Percentiles rank a stretch among this genome's conserved stretches.
phyloP scores from a whole-genome alignment of 1,140 invertebrate species.

The Procambarus clarkii region DNA sequence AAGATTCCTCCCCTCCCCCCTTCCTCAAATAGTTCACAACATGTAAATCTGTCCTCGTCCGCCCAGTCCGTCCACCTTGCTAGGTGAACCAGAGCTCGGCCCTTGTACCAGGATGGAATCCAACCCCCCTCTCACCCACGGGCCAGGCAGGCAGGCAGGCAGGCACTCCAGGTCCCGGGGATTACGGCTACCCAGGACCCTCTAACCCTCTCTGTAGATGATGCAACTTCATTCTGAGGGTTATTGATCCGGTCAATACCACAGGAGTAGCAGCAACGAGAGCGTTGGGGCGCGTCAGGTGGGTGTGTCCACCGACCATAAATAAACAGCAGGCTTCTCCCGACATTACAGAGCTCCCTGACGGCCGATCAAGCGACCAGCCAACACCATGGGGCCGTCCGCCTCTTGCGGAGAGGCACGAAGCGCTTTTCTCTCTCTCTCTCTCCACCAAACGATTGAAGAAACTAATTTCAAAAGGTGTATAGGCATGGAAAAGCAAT shows the following conservation, averaged over 20 bases:
- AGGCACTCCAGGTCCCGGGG: neutral
- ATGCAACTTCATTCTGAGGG: slow-evolving; percentile 4
- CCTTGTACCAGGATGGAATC: neutral
- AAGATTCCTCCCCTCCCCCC: too few relatives aligned
- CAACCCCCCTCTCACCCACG: neutral
- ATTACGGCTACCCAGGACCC: neutral
- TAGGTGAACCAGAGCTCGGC: neutral
- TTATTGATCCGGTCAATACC: slow-evolving; percentile 9
- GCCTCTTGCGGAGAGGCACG: neutral
- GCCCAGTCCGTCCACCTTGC: neutral
- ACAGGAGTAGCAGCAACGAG: neutral
- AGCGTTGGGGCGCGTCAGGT: neutral
- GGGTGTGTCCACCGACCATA: neutral
- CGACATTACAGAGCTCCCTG: neutral
- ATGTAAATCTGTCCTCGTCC: neutral
- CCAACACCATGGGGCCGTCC: neutral
- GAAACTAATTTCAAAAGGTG: too few relatives aligned
- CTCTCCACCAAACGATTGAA: too few relatives aligned
- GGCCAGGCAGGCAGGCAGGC: neutral
- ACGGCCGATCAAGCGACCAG: neutral
- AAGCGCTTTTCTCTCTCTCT: too few relatives aligned
- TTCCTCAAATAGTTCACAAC: neutral
- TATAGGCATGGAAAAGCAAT: too few relatives aligned
- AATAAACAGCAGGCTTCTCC: neutral
- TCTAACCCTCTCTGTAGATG: neutral